Evolutionary conservation across 2,797 vertebrate species (phyloP).

Genomic region (Alfaro cultratus): DNA sequence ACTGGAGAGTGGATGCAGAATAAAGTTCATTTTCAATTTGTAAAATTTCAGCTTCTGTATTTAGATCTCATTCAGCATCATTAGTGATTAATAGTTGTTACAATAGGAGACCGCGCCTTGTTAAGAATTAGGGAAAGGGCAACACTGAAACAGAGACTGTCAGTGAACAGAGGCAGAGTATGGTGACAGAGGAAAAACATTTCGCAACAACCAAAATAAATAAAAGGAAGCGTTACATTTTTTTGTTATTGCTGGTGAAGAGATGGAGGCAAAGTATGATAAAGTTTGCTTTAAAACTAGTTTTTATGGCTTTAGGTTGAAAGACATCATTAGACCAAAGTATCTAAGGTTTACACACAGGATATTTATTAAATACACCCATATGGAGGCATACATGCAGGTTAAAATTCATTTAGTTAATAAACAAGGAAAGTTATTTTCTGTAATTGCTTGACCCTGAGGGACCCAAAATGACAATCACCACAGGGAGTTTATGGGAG

Average conservation of each 20-base stretch:
- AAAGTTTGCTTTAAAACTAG: not conserved
- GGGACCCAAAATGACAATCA: not conserved
- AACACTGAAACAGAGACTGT: not conserved
- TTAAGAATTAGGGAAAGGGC: not conserved
- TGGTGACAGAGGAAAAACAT: not conserved
- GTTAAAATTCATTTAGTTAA: not conserved
- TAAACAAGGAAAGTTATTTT: not conserved
- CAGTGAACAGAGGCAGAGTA: not conserved
- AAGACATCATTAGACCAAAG: not conserved
- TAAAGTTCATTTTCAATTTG: not conserved
- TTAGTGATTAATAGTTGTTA: not conserved
- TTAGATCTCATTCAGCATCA: not conserved
- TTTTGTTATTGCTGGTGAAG: not conserved
- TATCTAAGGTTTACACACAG: not conserved
- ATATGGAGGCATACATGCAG: not conserved
- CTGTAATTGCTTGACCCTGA: not conserved
- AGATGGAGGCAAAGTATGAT: not conserved
- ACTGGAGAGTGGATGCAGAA: not conserved
- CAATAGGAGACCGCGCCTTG: not conserved
- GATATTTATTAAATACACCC: not conserved
- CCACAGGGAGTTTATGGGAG: not conserved
- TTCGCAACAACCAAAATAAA: not conserved
- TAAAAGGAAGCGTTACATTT: not conserved
- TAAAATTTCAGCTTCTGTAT: not conserved
- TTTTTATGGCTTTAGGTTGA: not conserved